Base-by-base conservation (phyloP, 2,113 vertebrate species). In the Eulemur rufifrons region DNA sequence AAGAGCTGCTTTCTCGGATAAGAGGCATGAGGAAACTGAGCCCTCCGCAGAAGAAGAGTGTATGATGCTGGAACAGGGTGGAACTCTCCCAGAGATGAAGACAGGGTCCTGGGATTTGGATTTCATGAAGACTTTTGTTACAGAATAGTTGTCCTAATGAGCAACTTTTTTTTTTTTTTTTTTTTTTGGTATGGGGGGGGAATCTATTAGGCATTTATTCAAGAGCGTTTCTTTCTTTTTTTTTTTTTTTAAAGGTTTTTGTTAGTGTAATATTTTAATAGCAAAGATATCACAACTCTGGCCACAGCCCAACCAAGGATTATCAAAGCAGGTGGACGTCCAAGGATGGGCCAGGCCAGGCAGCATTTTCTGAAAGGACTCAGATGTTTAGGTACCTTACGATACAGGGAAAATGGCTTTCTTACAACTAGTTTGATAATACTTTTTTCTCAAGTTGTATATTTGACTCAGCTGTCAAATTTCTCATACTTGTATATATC, bases 21-120 rank as follows among this genome's bases (percentile, higher is more conserved):
- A 99, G 99, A 99, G 99, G 99, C 97, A 99, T 99, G 99, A 99
- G 99, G 93, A 99, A 99, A 98, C 99, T 99, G 97, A 99, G 99
- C 76, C 99, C 99, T 89, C 99, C 99, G 3, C 99, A 99, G 93
- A 99, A 99, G 99, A 99, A 99, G 98, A 98, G 98, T 96, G 97
- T 99, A 99, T 99, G 99, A 99, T 95, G 97, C 92, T 73, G 96
- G 8, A 4, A 93, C 98, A 97, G 94, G 90, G 90, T 89, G 92
- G 94, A 80, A 66, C 37, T 92, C 94, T 97, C 92, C 97, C 83
- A 87, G 97, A 98, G 95, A 98, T 61, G 90, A 97, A 98, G 86
- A 97, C 97, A 97, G 85, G 95, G 68, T 96, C 97, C 96, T 88
- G 92, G 94, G 94, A 98, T 97, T 97, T 98, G 96, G 96, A 98